A percentile compares a stretch with the other conserved stretches of the same genome.
phyloP scores from a whole-genome alignment of 2,888 invertebrate species.

The Acholoe squamosa region DNA sequence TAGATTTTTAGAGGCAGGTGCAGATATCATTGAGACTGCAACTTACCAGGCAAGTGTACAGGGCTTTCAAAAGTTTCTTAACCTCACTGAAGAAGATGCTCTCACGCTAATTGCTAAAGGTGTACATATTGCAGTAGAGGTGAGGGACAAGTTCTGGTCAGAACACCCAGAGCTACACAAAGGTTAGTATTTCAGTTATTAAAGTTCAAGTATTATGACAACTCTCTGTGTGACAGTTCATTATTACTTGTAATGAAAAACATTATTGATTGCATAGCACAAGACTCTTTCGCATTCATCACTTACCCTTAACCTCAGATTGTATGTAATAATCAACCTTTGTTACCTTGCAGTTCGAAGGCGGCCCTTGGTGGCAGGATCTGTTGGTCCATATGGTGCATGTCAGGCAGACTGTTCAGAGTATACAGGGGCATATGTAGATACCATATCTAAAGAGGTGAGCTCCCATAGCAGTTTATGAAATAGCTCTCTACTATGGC shows the following conservation, averaged over 20 bases:
- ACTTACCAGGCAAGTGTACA: conserved; percentile 93
- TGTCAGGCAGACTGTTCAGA: conserved; percentile 95
- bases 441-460: conserved; percentile 74
- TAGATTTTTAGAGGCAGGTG: conserved; percentile 88
- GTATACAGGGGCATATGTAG: conserved; percentile 90
- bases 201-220: no score
- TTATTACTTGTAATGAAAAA: no score
- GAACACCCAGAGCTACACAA: conserved; percentile 66
- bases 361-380: conserved; percentile 88
- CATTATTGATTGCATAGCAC: no score
- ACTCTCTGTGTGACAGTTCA: no score
- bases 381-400: conserved; percentile 96
- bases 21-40: conserved; percentile 93
- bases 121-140: conserved; percentile 89
- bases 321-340: no score
- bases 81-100: conserved; percentile 88
- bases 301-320: no score
- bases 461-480: no score
- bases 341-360: conserved; percentile 66
- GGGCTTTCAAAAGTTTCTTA: conserved; percentile 90
- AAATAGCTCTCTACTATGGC: no score
- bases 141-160: conserved; percentile 83
- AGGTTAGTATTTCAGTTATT: not conserved
- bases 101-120: conserved; percentile 89
- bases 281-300: no score